A percentile compares a stretch with the other conserved stretches of the same genome.
Evolutionary conservation across 2,888 invertebrate species (phyloP).

Genomic region (Dryadula phaetusa): DNA sequence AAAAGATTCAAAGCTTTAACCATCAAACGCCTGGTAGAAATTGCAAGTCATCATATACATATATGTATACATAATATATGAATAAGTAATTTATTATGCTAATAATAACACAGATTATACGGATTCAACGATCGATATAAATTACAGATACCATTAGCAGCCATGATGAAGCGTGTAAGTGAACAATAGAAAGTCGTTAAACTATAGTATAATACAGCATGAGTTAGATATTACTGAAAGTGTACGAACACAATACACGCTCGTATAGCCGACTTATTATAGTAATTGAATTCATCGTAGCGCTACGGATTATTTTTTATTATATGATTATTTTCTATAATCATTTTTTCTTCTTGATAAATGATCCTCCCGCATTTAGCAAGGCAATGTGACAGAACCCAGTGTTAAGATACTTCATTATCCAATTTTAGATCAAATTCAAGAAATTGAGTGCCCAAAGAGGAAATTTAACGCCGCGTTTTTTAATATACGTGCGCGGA

Average conservation of each 20-base stretch:
- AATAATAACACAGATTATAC: conserved; percentile 12
- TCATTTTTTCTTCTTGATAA: no score
- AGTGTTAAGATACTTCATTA: no score
- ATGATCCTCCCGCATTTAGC: no score
- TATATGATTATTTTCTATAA: no score
- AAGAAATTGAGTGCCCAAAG: no score
- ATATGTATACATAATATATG: background rate
- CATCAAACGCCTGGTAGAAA: background rate
- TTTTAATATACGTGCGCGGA: no score
- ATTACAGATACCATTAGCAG: conserved; percentile 16
- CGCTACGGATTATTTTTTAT: no score
- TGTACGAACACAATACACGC: background rate
- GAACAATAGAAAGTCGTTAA: conserved; percentile 9
- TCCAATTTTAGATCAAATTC: no score
- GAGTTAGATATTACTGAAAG: background rate
- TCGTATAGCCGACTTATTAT: background rate
- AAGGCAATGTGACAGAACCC: no score
- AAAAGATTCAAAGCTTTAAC: background rate
- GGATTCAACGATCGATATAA: conserved; percentile 23
- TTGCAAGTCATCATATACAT: background rate
- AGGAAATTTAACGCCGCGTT: no score
- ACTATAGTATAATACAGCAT: background rate
- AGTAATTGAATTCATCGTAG: no score
- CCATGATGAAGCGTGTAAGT: conserved; percentile 12
- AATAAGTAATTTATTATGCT: background rate